Evolutionary conservation across 2,113 vertebrate genomes (phyloP).

Genomic region (Planiliza haematocheilus): DNA sequence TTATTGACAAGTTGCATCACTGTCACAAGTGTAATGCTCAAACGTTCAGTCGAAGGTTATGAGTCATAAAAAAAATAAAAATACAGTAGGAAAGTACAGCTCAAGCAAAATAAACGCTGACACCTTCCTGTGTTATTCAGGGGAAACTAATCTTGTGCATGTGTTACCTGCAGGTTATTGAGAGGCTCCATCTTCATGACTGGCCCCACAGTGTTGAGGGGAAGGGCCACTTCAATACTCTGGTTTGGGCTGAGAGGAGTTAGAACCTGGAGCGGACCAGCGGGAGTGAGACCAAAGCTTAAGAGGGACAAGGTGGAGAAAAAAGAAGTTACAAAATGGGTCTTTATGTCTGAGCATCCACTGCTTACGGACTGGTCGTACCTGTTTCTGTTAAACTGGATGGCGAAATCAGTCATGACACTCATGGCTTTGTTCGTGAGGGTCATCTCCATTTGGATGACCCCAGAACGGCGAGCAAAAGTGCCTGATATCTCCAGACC

Average conservation of each 20-base stretch:
- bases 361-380: constrained; percentile 50
- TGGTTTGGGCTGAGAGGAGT: constrained; percentile 94
- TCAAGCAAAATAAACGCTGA: constrained; percentile 1
- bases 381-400: constrained; percentile 99
- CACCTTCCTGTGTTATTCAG: neutral
- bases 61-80: neutral
- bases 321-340: neutral
- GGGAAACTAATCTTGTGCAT: neutral
- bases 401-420: constrained; percentile 97
- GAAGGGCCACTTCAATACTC: constrained; percentile 92
- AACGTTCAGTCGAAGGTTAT: neutral
- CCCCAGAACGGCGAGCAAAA: constrained; percentile 91
- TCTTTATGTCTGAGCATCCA: neutral
- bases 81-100: neutral
- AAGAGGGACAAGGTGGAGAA: constrained; percentile 11
- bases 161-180: constrained; percentile 93
- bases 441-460: constrained; percentile 94
- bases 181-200: constrained; percentile 99
- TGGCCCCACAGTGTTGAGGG: constrained; percentile 91
- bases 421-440: constrained; percentile 97
- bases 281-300: constrained; percentile 95
- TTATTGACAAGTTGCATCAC: neutral
- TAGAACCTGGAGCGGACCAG: constrained; percentile 95
- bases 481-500: constrained; percentile 96
- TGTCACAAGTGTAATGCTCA: neutral